phyloP scores from a whole-genome alignment of 2,113 vertebrate genomes.

The Eudyptes chrysolophus region DNA sequence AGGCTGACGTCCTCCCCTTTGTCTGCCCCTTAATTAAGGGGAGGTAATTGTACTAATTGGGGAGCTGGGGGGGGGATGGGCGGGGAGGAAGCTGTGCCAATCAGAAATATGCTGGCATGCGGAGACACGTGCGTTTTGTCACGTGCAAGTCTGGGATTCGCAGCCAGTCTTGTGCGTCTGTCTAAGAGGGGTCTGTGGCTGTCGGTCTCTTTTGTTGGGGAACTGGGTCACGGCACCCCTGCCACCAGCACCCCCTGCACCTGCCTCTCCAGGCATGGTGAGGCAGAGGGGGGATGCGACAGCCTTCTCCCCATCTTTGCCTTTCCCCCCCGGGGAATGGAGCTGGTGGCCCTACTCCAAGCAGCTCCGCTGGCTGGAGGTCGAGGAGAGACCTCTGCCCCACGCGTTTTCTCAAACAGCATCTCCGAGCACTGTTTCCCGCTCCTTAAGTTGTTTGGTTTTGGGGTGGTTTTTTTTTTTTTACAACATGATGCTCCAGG shows the following conservation, averaged over 20 bases:
- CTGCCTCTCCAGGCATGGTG: fast-evolving
- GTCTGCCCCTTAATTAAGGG: slow-evolving; percentile 25
- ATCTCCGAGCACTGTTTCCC: background rate
- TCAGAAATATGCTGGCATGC: background rate
- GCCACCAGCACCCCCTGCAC: background rate
- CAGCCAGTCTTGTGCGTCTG: background rate
- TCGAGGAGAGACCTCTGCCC: background rate
- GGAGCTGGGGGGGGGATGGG: background rate
- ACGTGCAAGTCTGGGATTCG: background rate
- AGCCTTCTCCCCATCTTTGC: background rate
- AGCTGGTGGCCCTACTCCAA: background rate
- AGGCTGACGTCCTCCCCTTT: background rate
- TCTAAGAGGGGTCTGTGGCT: background rate
- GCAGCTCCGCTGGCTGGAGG: background rate
- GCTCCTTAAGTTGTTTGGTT: background rate
- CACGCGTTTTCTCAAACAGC: fast-evolving
- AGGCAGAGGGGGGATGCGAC: no score
- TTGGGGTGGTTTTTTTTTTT: background rate
- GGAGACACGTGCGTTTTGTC: background rate
- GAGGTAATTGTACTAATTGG: background rate
- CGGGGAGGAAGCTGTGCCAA: background rate
- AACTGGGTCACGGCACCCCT: slow-evolving; percentile 5
- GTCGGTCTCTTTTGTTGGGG: background rate
- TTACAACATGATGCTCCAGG: background rate
- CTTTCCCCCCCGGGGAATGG: background rate